Percentiles rank a stretch among this genome's conserved stretches.
Conservation (phyloP, 2,797 vertebrate species). For the Pelochelys cantorii region DNA sequence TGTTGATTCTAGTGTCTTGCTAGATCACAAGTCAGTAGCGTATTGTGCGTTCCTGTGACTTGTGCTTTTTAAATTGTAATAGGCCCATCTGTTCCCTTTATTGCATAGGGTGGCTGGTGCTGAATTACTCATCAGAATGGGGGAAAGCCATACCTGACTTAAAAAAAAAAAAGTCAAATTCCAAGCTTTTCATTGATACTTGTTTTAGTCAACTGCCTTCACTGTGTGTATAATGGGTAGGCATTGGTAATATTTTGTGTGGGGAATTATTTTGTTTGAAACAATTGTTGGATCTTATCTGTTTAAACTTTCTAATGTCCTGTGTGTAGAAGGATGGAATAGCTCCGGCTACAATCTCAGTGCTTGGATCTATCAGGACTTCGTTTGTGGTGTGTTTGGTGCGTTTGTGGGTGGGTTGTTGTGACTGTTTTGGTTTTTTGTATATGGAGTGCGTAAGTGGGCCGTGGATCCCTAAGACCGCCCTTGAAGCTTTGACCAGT, state of each 20-base stretch:
- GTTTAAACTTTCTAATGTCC: too few relatives aligned
- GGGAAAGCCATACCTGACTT: neutral
- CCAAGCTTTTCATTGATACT: neutral
- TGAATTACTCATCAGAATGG: neutral
- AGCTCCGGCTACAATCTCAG: too few relatives aligned
- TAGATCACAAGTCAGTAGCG: neutral
- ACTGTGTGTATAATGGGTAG: neutral
- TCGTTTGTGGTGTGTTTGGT: too few relatives aligned
- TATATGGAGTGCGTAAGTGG: too few relatives aligned
- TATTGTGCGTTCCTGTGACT: neutral
- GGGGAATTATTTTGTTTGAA: neutral
- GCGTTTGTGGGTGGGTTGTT: too few relatives aligned
- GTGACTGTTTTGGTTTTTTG: too few relatives aligned
- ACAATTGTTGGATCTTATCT: neutral
- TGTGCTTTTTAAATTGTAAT: neutral
- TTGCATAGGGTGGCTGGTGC: neutral
- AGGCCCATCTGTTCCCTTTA: neutral
- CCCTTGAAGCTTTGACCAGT: too few relatives aligned
- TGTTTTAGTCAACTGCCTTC: neutral
- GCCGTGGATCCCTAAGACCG: too few relatives aligned
- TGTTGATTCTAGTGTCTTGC: neutral
- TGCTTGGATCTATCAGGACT: too few relatives aligned
- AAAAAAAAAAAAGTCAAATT: too few relatives aligned
- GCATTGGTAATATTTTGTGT: neutral
- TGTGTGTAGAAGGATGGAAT: too few relatives aligned